phyloP scores from a whole-genome alignment of 2,797 vertebrate genomes.

The Potorous gilbertii region DNA sequence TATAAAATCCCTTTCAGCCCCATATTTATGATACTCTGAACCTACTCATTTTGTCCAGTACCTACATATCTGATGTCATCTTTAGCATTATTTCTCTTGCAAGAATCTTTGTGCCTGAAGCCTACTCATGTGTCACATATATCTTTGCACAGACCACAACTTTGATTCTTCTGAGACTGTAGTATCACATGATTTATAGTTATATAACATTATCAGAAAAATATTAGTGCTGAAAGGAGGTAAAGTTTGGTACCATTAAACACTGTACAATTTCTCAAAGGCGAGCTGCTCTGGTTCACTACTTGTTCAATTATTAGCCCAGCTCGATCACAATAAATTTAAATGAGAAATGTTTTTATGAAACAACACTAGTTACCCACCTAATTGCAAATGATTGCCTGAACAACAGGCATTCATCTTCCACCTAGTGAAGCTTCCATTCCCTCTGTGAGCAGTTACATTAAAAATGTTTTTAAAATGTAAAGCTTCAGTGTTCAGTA shows the following conservation, averaged over 20 bases:
- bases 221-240: neutral
- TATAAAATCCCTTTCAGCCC: neutral
- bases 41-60: neutral
- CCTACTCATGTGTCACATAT: neutral
- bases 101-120: neutral
- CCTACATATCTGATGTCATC: neutral
- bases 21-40: neutral
- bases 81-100: neutral
- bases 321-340: neutral
- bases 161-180: neutral
- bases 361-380: neutral
- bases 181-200: neutral
- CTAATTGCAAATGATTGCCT: neutral
- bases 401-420: neutral
- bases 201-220: neutral
- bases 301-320: neutral
- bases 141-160: neutral
- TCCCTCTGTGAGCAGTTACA: neutral
- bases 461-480: neutral
- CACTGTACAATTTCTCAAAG: neutral
- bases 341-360: neutral
- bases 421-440: neutral
- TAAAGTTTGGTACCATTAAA: neutral
- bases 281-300: neutral
- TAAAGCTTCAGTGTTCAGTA: neutral